These are phyloP conservation scores for Mystacides longicornis DNA, from an alignment of 2,888 invertebrate genomes.

Conservation along the genomic window DNA sequence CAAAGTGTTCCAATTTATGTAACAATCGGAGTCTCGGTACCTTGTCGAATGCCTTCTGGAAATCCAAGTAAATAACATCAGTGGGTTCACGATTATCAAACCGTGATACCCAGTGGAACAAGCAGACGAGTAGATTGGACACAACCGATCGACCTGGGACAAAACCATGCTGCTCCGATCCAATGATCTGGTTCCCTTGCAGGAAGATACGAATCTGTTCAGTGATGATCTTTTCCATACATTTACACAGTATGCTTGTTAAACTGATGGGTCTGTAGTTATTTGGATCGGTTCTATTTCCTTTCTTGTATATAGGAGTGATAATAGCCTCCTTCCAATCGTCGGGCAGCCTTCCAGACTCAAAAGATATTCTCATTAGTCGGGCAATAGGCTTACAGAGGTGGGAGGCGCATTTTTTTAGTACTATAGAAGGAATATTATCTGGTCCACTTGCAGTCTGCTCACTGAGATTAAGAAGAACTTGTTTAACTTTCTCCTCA, in stretches of 20 bases:
- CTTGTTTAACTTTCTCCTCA: background rate
- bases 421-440: background rate
- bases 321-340: background rate
- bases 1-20: background rate
- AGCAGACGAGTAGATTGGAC: background rate
- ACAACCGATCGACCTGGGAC: slow-evolving; percentile 4
- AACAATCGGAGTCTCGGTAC: background rate
- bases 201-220: background rate
- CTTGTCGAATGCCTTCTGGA: background rate
- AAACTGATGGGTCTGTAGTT: slow-evolving; percentile 7
- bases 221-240: background rate
- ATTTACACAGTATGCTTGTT: slow-evolving; percentile 5
- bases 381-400: background rate
- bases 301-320: slow-evolving; percentile 6
- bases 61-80: background rate
- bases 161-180: slow-evolving; percentile 1
- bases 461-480: background rate
- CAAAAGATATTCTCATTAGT: background rate
- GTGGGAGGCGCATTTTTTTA: background rate
- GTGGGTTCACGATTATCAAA: background rate
- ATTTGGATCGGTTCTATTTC: background rate
- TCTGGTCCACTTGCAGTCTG: background rate
- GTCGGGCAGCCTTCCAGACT: background rate
- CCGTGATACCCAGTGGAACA: background rate
- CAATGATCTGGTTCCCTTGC: background rate